Base-by-base conservation (phyloP, 1,140 invertebrate genomes). In the Drosophila novamexicana region DNA sequence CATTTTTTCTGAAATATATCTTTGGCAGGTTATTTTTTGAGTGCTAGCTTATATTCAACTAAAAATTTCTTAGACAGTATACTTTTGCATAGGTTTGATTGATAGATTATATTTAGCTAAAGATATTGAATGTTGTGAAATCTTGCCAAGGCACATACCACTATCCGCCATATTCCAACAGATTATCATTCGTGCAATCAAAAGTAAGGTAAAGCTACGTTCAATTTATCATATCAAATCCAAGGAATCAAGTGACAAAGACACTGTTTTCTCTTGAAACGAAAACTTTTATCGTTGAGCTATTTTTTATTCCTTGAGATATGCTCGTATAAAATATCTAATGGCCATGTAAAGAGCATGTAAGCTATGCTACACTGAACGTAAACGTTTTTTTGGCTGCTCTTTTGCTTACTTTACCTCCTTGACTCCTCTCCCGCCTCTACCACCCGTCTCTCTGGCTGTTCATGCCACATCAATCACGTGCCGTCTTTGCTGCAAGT, bases 261-360 rank as follows among this genome's bases (percentile, higher is more conserved):
- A 58, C 49, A 47, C 66, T 66, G 50, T 66, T 72, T 63, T 58
- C 57, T n/a, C 14, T 56, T n/a, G 10, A 32, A 61, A 69, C 44
- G 16, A 57, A 73, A 77, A 77, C 50, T 67, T 77, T 73, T 67
- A 47, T 59, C 44, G 50, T 36, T 50, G 57, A 54, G 50, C 47
- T 75, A 29, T 42, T 56, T 72, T 54, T 65, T 62, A 49, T 75
- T 61, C n/a, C 47, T 22, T 39, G 36, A 76, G 50, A 76, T 66
- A 72, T 29, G 36, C 54, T 56, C 58, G 32, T 50, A 63, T 66
- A 57, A 66, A 61, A 62, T 73, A 77, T 73, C 57, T 77, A 77
- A 77, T 77, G 74, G 69, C 63, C 70, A 73, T 77, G 69, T 73
- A 77, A 73, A 67, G 62, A 77, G 62, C 74, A 44, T 66, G 69